phyloP scores from a whole-genome alignment of 2,888 invertebrate species.

The Scelioninae gen. 1 region DNA sequence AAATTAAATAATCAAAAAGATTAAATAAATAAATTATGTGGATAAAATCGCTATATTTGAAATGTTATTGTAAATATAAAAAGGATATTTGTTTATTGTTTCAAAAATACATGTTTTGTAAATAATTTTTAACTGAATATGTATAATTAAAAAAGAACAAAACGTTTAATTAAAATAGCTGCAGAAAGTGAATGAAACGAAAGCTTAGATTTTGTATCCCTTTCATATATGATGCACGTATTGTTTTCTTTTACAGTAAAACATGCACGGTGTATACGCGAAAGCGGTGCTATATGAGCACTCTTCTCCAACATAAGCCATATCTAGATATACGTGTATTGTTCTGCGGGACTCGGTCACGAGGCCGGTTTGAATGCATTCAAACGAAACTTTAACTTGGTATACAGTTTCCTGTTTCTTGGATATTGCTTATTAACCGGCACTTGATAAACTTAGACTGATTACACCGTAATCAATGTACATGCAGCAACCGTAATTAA shows the following conservation, averaged over 20 bases:
- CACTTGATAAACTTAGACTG: conserved; percentile 25
- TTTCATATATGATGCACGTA: conserved; percentile 17
- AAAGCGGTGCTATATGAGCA: conserved; percentile 49
- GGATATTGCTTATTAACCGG: conserved; percentile 52
- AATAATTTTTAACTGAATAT: too few relatives aligned
- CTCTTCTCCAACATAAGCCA: conserved; percentile 44
- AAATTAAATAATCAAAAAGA: too few relatives aligned
- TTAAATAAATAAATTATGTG: too few relatives aligned
- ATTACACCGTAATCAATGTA: conserved; percentile 43
- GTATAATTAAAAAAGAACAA: too few relatives aligned
- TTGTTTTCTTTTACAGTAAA: conserved; percentile 43
- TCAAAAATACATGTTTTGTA: too few relatives aligned
- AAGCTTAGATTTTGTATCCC: conserved; percentile 17
- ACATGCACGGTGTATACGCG: conserved; percentile 20
- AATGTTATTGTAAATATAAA: too few relatives aligned
- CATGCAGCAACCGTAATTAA: too few relatives aligned
- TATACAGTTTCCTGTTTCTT: conserved; percentile 73
- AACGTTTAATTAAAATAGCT: background rate
- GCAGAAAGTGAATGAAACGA: conserved; percentile 27
- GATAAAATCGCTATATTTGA: too few relatives aligned
- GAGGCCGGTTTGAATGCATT: conserved; percentile 55
- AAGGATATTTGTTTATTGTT: too few relatives aligned
- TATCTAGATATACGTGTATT: conserved; percentile 58
- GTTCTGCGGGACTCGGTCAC: conserved; percentile 59
- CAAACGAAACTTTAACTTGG: conserved; percentile 64